Conservation (phyloP, 2,888 invertebrate species). For the Arrhopalites spinosus region DNA sequence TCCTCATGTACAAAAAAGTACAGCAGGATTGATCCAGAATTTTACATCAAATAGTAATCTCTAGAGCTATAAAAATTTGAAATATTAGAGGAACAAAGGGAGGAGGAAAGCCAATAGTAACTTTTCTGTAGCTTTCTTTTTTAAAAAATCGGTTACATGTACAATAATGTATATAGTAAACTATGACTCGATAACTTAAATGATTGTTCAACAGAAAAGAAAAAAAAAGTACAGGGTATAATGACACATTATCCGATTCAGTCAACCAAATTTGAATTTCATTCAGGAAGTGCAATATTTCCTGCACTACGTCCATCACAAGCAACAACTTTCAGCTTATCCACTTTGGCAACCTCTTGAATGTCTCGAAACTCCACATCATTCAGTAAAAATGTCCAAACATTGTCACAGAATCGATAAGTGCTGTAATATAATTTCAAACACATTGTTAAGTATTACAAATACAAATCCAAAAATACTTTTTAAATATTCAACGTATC, state of each 20-base stretch:
- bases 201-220: background rate
- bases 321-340: constrained; percentile 96
- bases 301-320: constrained; percentile 81
- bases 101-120: background rate
- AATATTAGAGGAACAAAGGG: background rate
- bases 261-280: background rate
- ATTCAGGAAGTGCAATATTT: constrained; percentile 1
- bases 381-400: constrained; percentile 99
- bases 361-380: constrained; percentile 97
- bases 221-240: background rate
- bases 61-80: background rate
- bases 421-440: constrained; percentile 66
- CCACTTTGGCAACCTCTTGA: constrained; percentile 87
- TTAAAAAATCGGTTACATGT: too few relatives aligned
- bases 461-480: background rate
- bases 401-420: constrained; percentile 98
- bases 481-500: too few relatives aligned
- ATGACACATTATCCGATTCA: background rate
- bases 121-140: background rate
- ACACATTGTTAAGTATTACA: too few relatives aligned
- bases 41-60: too few relatives aligned
- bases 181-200: background rate
- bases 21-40: too few relatives aligned
- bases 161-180: background rate
- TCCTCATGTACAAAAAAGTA: too few relatives aligned